Conservation (phyloP, 2,888 invertebrate genomes). For the Allacma fusca region DNA sequence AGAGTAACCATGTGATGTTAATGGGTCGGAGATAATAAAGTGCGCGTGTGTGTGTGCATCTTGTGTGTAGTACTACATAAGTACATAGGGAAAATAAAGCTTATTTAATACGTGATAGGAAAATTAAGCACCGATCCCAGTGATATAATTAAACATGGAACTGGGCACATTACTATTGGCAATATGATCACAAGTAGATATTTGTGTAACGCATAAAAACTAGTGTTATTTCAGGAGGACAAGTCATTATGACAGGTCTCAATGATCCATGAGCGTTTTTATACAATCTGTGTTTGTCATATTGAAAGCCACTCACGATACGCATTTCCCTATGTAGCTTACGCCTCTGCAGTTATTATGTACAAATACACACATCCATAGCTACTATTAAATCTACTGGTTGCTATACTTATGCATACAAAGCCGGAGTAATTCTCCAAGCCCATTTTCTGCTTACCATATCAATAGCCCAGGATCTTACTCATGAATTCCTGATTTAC, state of each 20-base stretch:
- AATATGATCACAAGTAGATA: no score
- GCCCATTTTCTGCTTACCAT: constrained; percentile 8
- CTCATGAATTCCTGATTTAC: constrained; percentile 16
- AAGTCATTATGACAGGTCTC: neutral
- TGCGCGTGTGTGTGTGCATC: no score
- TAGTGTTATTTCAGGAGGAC: constrained; percentile 7
- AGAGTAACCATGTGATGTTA: neutral
- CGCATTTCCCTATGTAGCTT: no score
- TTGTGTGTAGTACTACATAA: no score
- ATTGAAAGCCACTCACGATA: no score
- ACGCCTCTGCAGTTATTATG: no score
- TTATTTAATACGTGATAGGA: no score
- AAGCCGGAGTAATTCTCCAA: neutral
- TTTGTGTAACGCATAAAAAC: neutral
- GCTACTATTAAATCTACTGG: no score
- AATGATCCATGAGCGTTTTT: neutral
- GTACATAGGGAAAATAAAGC: no score
- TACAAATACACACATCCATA: neutral
- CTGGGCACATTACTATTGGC: no score
- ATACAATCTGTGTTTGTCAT: neutral
- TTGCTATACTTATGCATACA: neutral
- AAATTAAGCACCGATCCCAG: no score
- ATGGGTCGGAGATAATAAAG: neutral
- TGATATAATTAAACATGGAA: no score
- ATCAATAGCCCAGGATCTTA: neutral